Evolutionary conservation across 2,113 vertebrate species (phyloP), one percentile per base, ranked within the genome.

Genomic region (Penelope pileata): DNA sequence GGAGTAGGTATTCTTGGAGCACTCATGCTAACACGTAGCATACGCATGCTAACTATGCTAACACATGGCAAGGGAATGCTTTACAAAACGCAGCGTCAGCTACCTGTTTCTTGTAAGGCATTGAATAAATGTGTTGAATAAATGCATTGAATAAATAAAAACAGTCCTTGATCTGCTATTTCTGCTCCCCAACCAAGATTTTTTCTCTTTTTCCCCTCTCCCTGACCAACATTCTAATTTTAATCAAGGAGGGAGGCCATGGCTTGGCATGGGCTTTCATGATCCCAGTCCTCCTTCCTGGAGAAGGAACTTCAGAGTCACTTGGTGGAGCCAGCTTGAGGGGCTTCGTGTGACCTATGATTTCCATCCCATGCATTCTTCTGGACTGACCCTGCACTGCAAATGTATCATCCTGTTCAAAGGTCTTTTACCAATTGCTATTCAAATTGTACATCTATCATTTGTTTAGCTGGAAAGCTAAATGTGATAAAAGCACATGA

Each of bases 231-330:
- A 29, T 30, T 32, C 60, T 38, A 2, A 63, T 60, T 4, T n/a
- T 10, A 58, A 12, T 10, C 30, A 60, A 50, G 42, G 26, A 40
- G 8, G 19, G n/a, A 77, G 50, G 40, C 38, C 16, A 2, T 0
- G 0, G 11, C n/a, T 51, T 16, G n/a, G 6, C 51, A 42, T 0
- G 2, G 54, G 38, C 24, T 74, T 59, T 58, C 53, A 26, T 4
- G 14, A 17, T 32, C 40, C 64, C 45, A 62, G 14, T 29, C 1
- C 10, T 83, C 18, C 60, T 63, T 63, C 38, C 26, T 70, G 62
- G 68, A 72, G 27, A 10, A 60, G 66, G 30, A 80, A 23, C 30
- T 60, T 14, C 38, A 53, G 43, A 26, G n/a, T 69, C 45, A 70
- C 10, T 60, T 59, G 29, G 7, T 10, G 70, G 38, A 70, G 16